Conservation (phyloP, 2,797 vertebrate species). For the Coendou prehensilis region DNA sequence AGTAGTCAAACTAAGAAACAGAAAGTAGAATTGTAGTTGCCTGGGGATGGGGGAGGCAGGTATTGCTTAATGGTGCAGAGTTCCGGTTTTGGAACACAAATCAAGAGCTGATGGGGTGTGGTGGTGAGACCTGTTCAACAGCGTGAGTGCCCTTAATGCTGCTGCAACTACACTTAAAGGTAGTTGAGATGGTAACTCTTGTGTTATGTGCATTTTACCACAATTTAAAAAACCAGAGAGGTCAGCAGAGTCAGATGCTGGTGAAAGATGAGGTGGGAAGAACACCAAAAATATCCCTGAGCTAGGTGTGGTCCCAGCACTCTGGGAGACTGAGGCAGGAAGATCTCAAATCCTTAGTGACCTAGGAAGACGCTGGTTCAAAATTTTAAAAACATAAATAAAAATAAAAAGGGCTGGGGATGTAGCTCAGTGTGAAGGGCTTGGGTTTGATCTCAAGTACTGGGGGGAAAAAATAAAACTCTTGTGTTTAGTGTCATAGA, state of each 20-base stretch:
- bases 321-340: not conserved
- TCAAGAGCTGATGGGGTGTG: too few relatives aligned
- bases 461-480: too few relatives aligned
- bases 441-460: not conserved
- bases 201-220: not conserved
- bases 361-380: not conserved
- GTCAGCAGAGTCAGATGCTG: not conserved
- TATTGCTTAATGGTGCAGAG: not conserved
- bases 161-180: not conserved
- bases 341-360: not conserved
- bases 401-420: not conserved
- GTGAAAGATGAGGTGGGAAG: not conserved
- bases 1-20: not conserved
- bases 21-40: not conserved
- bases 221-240: not conserved
- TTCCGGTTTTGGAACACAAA: not conserved
- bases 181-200: not conserved
- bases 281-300: not conserved
- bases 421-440: not conserved
- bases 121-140: not conserved
- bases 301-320: not conserved
- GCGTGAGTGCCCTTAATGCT: not conserved
- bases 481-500: not conserved
- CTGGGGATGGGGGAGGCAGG: not conserved
- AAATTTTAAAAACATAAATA: not conserved